Base-by-base conservation (phyloP, 2,797 vertebrate species). In the Melanotaenia pygmaea region DNA sequence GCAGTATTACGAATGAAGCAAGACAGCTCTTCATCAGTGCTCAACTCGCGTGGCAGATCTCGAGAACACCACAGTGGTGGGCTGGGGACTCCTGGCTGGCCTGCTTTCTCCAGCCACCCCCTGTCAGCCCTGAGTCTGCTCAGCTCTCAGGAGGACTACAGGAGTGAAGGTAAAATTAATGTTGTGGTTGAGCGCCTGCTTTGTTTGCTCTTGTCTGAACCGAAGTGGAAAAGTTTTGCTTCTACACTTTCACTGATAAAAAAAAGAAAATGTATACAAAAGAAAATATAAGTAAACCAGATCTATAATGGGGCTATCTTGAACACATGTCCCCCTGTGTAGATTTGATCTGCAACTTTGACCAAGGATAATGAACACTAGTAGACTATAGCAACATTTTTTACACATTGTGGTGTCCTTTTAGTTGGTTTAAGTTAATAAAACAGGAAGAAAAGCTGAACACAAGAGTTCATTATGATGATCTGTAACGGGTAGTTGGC, bases 1-100 rank as follows among this genome's bases (percentile, higher is more conserved):
- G 95, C 97, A 18, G 94, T 98, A 63, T 76, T 97, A 81, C 94
- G 96, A 87, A 96, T 97, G 90, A 99, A 95, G 92, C 85, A 94
- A 3, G 96, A 94, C 80, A 95, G 96, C 81, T 95, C 95, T 5
- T 92, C 95, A 59, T 78, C 96, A 10, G 81, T 91, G 80, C 93
- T 94, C 82, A 93, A 84, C 85, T 92, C 95, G 43, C 95, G 95
- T 81, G 87, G 80, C 85, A 94, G 96, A 90, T 91, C 95, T 60
- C 93, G 93, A 70, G 92, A 95, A 69, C 93, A 91, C 79, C 92
- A 89, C 89, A 64, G 90, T 72, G 4, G 81, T 82, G 88, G 94
- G 18, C 85, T 78, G 30, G 83, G 86, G 76, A 90, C 94, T 61
- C 89, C 94, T 7, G 94, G 92, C 71, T 97, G 96, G 97, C 90